phyloP scores from a whole-genome alignment of 2,113 vertebrate genomes.

The Synodontis membranacea region DNA sequence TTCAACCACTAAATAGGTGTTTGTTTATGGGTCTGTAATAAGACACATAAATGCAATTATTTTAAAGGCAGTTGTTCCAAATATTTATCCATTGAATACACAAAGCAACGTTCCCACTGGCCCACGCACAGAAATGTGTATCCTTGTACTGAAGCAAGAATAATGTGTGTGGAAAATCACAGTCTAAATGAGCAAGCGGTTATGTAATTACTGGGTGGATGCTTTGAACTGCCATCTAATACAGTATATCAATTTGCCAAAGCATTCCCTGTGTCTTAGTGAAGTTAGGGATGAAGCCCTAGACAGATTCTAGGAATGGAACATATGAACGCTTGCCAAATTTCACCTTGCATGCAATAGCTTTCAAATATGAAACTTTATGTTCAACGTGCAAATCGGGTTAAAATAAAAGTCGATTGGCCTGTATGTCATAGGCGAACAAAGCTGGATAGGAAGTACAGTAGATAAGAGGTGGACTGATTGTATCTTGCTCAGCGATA shows the following conservation, averaged over 20 bases:
- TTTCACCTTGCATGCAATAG: slow-evolving; percentile 18
- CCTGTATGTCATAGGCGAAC: background rate
- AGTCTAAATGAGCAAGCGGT: slow-evolving; percentile 38
- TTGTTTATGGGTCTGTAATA: slow-evolving; percentile 18
- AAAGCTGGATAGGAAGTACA: slow-evolving; percentile 5
- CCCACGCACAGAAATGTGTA: background rate
- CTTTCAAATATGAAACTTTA: slow-evolving; percentile 10
- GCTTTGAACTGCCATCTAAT: slow-evolving; percentile 47
- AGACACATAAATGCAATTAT: slow-evolving; percentile 11
- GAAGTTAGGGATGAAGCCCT: slow-evolving; percentile 72
- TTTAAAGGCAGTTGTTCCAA: background rate
- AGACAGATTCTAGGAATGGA: slow-evolving; percentile 28
- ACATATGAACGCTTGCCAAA: background rate
- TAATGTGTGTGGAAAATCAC: slow-evolving; percentile 39
- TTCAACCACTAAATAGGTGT: background rate
- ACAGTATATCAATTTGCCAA: slow-evolving; percentile 39
- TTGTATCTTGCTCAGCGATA: slow-evolving; percentile 9
- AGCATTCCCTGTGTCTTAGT: slow-evolving; percentile 65
- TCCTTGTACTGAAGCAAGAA: slow-evolving; percentile 25
- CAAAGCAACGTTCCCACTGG: slow-evolving; percentile 16
- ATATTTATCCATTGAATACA: slow-evolving; percentile 17
- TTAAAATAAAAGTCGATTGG: background rate
- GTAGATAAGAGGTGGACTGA: background rate
- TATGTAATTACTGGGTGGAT: slow-evolving; percentile 44
- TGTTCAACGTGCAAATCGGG: background rate